Evolutionary conservation across 2,888 invertebrate species (phyloP), one percentile per base, ranked within the genome.

Genomic region (Sinhomidia bicolor): DNA sequence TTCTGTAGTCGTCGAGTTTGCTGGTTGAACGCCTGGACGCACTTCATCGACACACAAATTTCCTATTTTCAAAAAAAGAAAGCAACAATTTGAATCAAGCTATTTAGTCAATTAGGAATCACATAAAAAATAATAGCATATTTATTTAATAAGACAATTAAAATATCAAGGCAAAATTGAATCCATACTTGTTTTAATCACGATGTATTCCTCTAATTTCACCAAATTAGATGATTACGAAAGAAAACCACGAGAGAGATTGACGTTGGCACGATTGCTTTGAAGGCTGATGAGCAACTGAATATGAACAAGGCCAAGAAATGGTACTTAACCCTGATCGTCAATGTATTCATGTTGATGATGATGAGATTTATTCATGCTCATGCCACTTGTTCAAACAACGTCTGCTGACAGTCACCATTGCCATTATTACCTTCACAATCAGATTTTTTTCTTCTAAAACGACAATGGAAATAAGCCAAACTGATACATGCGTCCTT

Each of bases 1-100:
- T 89, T 89, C 82, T 89, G 91, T 76, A 91, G 86, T 29, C 91
- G 90, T 17, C 90, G 90, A 51, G 90, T 90, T 89, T 92, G 90
- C 85, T 90, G 92, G 80, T 89, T 79, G 62, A 68, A 71, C 54
- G 86, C 80, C 81, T 88, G 89, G 51, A 88, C 89, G 51, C 88
- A 89, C 87, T 90, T 90, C 92, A 92, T 92, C 89, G 92, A 92
- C 92, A 92, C 92, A 57, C 57, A n/a, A n/a, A 62, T 17, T 79
- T 60, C 44, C 62, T 62, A 36, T 80, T 23, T 44, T 29, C 20
- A 44, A 10, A 9, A 62, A 23, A 29, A 26, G 14, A 47, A 26
- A 23, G 14, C 1, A 20, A 47, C 20, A 20, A 10, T 17, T n/a
- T n/a, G 36, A 65, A 57, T 6, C 6, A 20, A 10, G 23, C 3